Evolutionary conservation across 2,888 invertebrate genomes (phyloP), one percentile per base, ranked within the genome.

Genomic region (Drosophila subquinaria): DNA sequence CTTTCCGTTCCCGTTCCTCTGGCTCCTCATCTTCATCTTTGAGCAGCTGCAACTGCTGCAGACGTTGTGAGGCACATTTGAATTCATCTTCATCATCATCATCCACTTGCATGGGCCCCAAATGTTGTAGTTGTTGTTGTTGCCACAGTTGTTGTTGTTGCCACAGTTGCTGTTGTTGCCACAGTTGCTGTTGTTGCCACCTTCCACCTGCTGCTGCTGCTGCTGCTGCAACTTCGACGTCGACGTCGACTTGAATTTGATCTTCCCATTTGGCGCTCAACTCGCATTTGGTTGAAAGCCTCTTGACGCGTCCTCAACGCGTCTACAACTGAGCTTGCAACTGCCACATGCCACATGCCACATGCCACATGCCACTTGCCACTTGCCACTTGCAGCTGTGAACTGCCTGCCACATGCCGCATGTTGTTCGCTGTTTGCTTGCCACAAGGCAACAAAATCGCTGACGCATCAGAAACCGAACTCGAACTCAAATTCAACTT

Each of bases 261-360:
- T 50, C 50, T 50, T 35, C 10, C 35, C 50, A 50, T 50, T 50
- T 50, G 45, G 8, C 45, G 45, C 4, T 45, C 45, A 17, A 50
- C 35, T 50, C 30, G 52, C 36, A 38, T 20, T 23, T 38, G 20
- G n/a, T 8, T 52, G 13, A 52, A 38, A 5, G 38, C 52, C 52
- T 52, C 52, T 52, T 38, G n/a, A 52, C 38, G 52, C 52, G 9
- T 20, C 13, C 51, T 52, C 35, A 20, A 52, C 13, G 13, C 51
- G 36, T 23, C 20, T 23, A 20, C 3, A 50, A 50, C 50, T 50
- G 50, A 35, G 20, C 33, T 50, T 35, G 33, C 50, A 23, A 45
- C 45, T 42, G 42, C 42, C 42, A 42, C 51, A 36, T 52, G 27
- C 15, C 47, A 27, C 27, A 27, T 27, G 27, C 27, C 23, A 45